phyloP scores from a whole-genome alignment of 2,888 invertebrate species.

The Colostygia pectinataria region DNA sequence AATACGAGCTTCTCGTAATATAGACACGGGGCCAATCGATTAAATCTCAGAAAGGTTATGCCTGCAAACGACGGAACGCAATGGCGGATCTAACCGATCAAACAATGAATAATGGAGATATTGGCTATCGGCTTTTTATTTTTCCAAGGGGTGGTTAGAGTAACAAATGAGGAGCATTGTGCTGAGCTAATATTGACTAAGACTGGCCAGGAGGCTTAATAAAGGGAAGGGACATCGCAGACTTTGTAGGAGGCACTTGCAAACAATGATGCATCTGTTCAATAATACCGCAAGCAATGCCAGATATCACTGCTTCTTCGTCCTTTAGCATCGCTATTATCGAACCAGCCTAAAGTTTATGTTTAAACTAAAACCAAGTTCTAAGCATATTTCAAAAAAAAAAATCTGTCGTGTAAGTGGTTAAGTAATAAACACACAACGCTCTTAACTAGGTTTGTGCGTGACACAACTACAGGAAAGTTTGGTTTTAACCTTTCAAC shows the following conservation, averaged over 20 bases:
- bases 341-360: too few relatives aligned
- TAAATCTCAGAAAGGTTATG: conserved; percentile 35
- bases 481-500: too few relatives aligned
- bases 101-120: conserved; percentile 32
- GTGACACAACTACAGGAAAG: too few relatives aligned
- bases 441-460: too few relatives aligned
- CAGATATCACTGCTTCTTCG: neutral
- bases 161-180: conserved; percentile 36
- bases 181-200: conserved; percentile 48
- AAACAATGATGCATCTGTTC: conserved; percentile 46
- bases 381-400: too few relatives aligned
- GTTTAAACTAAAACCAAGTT: too few relatives aligned
- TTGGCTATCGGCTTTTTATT: conserved; percentile 29
- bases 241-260: conserved; percentile 38
- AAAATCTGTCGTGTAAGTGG: too few relatives aligned
- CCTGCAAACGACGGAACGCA: conserved; percentile 29
- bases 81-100: conserved; percentile 24
- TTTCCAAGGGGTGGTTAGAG: conserved; percentile 34
- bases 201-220: conserved; percentile 44
- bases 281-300: conserved; percentile 35
- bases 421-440: too few relatives aligned
- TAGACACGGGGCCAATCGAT: conserved; percentile 39
- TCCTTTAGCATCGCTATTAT: too few relatives aligned
- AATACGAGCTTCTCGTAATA: conserved; percentile 26
- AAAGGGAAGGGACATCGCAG: conserved; percentile 39